phyloP scores from a whole-genome alignment of 1,140 invertebrate genomes.

The Orchesella cincta region DNA sequence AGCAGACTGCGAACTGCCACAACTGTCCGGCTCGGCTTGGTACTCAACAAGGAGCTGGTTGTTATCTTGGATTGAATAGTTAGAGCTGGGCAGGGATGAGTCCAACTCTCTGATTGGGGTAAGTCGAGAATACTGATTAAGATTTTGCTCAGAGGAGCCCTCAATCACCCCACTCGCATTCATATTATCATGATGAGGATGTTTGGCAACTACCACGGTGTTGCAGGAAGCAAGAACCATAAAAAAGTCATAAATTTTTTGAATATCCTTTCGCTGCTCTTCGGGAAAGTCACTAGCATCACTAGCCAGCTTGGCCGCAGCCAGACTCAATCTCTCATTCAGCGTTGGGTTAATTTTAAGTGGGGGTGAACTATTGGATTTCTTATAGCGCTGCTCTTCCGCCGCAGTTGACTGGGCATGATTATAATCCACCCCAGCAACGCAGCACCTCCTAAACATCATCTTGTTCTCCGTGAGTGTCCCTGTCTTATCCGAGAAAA shows the following conservation, averaged over 20 bases:
- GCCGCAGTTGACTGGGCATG: conserved; percentile 57
- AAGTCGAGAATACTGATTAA: conserved; percentile 24
- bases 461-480: conserved; percentile 97
- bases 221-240: conserved; percentile 91
- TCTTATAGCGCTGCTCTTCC: background rate
- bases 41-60: conserved; percentile 20
- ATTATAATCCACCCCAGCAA: conserved; percentile 85
- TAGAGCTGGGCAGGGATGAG: background rate
- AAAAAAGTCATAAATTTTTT: conserved; percentile 84
- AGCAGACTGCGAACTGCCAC: background rate
- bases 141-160: conserved; percentile 45
- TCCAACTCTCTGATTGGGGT: conserved; percentile 43
- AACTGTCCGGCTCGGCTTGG: conserved; percentile 10
- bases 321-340: background rate
- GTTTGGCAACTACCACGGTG: conserved; percentile 88
- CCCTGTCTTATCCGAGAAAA: conserved; percentile 97
- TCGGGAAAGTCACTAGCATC: background rate
- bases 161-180: conserved; percentile 75
- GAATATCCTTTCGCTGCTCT: conserved; percentile 50
- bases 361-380: conserved; percentile 17
- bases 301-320: background rate
- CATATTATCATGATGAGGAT: conserved; percentile 86
- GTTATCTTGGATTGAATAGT: background rate
- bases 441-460: conserved; percentile 87
- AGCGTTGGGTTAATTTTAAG: conserved; percentile 36